Evolutionary conservation across 2,888 invertebrate species (phyloP).

Genomic region (Eledona agricola): DNA sequence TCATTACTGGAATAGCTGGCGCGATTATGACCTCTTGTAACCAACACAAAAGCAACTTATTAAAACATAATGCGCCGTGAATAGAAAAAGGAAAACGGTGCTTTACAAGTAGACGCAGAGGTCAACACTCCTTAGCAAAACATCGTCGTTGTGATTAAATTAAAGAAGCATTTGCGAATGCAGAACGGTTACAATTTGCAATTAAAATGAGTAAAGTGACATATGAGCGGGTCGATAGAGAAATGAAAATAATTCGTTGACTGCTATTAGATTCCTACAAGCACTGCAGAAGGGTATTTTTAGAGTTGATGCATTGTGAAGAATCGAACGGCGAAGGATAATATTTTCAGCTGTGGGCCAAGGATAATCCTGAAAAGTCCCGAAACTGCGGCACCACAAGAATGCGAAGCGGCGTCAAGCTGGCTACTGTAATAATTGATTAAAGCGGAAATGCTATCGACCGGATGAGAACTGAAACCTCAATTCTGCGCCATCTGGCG

Average conservation of each 20-base stretch:
- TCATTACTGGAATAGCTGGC: conserved; percentile 12
- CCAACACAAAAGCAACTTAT: too few relatives aligned
- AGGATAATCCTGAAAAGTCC: conserved; percentile 8
- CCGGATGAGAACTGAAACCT: conserved; percentile 45
- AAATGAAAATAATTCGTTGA: conserved; percentile 19
- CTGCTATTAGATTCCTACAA: conserved; percentile 16
- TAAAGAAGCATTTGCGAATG: conserved; percentile 24
- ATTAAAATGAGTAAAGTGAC: conserved; percentile 25
- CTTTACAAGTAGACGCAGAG: not conserved
- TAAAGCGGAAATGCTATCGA: conserved; percentile 52
- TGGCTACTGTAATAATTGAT: conserved; percentile 49
- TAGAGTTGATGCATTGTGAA: too few relatives aligned
- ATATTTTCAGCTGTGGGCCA: too few relatives aligned
- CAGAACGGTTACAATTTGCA: conserved; percentile 24
- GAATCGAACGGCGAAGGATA: too few relatives aligned
- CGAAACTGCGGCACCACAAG: conserved; percentile 15
- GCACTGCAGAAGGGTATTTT: conserved; percentile 19
- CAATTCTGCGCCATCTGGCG: conserved; percentile 47
- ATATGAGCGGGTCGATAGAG: conserved; percentile 12
- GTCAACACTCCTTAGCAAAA: not conserved
- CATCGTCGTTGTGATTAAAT: conserved; percentile 16
- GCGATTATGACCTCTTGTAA: too few relatives aligned
- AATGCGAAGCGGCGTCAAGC: conserved; percentile 42
- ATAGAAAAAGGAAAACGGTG: too few relatives aligned
- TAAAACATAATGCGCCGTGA: too few relatives aligned